Evolutionary conservation across 2,797 vertebrate species (phyloP).

Genomic region (Gambusia yucatana): DNA sequence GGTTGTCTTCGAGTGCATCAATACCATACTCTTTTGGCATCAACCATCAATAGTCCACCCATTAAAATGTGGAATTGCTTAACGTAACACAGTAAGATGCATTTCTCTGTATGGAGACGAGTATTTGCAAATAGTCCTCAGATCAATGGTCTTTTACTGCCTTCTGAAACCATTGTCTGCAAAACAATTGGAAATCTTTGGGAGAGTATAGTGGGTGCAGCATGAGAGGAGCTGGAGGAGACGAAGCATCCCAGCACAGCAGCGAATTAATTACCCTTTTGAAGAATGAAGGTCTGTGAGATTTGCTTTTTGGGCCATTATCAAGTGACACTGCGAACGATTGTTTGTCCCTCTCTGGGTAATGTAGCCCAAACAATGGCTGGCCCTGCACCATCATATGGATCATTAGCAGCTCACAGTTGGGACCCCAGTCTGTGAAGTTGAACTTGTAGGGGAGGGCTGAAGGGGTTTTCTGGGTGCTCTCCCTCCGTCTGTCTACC

Average conservation of each 20-base stretch:
- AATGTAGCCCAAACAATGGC: constrained; percentile 76
- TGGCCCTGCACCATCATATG: constrained; percentile 59
- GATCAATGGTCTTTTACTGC: constrained; percentile 79
- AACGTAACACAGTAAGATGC: constrained; percentile 75
- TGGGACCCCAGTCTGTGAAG: constrained; percentile 55
- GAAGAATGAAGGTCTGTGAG: constrained; percentile 75
- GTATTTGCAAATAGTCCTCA: constrained; percentile 73
- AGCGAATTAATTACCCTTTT: constrained; percentile 79
- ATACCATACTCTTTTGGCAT: constrained; percentile 76
- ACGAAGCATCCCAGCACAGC: constrained; percentile 63
- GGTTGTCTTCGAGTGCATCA: constrained; percentile 70
- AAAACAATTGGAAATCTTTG: constrained; percentile 83
- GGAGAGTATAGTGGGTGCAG: constrained; percentile 64
- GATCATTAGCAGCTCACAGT: constrained; percentile 72
- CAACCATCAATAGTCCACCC: constrained; percentile 75
- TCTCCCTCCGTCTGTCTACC: constrained; percentile 20
- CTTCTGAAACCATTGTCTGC: constrained; percentile 78
- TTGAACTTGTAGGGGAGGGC: constrained; percentile 41
- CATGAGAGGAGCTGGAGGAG: constrained; percentile 47
- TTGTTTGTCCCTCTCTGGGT: constrained; percentile 77
- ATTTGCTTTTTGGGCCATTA: constrained; percentile 75
- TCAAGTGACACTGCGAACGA: constrained; percentile 76
- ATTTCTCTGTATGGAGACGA: constrained; percentile 66
- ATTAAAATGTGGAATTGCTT: constrained; percentile 81
- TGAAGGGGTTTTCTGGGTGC: constrained; percentile 41